Evolutionary conservation across 2,113 vertebrate species (phyloP), one percentile per base, ranked within the genome.

Genomic region (Vireo altiloquus): DNA sequence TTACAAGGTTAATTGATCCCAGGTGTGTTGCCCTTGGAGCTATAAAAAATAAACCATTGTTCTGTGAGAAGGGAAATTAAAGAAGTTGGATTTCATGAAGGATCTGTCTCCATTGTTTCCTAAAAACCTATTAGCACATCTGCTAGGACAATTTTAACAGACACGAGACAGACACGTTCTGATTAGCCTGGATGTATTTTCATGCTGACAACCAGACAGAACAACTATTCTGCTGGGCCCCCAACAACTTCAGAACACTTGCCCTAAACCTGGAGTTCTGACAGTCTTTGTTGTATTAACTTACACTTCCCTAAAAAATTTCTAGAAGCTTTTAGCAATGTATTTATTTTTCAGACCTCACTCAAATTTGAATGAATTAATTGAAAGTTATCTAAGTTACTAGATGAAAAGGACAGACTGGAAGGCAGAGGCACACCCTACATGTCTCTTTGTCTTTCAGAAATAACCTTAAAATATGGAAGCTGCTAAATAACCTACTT

Each of bases 1-100:
- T 96, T 86, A 95, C 92, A 83, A 97, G 84, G 89, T 97, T 95
- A 93, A 96, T 95, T 63, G 92, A 96, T 95, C 94, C 95, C 85
- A 92, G 94, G 79, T 93, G 86, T 65, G 95, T 87, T 92, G 81
- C 37, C 91, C 53, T 95, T 96, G 93, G 95, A 96, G 89, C 96
- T 97, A 94, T 16, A 91, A 96, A 90, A 94, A 95, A 97, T 78
- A 97, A 96, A 95, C 95, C 47, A 94, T 69, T 79, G 60, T 75
- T 92, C 52, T 86, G 54, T 92, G 78, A 83, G 92, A 91, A 54
- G 42, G 25, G 31, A 86, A 83, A 91, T 70, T 20, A 74, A 90
- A 79, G 52, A 82, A 50, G 49, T 39, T 84, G 81, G 50, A 75
- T 94, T 94, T 85, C 68, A 83, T 30, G 37, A 91, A 86, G 63